phyloP scores from a whole-genome alignment of 2,113 vertebrate genomes.

The Gallinago undulata region DNA sequence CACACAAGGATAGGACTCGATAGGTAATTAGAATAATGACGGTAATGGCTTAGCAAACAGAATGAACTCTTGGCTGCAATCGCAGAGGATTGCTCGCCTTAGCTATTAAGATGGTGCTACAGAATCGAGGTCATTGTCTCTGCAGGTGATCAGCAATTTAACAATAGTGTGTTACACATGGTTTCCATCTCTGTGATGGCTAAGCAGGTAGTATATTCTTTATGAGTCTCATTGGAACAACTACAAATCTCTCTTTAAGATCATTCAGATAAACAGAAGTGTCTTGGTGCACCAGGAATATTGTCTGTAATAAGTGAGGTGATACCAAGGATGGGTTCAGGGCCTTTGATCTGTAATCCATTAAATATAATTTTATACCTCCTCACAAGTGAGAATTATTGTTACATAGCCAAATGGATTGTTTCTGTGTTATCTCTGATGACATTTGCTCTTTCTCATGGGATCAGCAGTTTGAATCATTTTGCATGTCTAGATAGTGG shows the following conservation, averaged over 20 bases:
- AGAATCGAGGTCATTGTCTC: constrained; percentile 12
- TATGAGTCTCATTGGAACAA: neutral
- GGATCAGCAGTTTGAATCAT: neutral
- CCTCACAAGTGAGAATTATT: neutral
- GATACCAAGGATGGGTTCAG: neutral
- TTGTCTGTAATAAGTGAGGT: neutral
- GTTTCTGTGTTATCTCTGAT: neutral
- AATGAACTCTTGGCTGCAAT: constrained; percentile 25
- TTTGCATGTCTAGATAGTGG: neutral
- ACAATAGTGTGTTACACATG: neutral
- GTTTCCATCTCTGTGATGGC: neutral
- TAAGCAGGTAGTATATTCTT: neutral
- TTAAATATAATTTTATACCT: constrained; percentile 14
- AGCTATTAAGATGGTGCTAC: neutral
- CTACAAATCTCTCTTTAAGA: neutral
- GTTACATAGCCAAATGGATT: neutral
- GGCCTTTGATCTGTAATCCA: constrained; percentile 18
- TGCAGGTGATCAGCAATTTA: constrained; percentile 43
- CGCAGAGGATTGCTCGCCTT: neutral
- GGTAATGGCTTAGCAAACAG: constrained; percentile 12
- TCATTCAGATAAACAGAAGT: neutral
- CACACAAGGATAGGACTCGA: neutral
- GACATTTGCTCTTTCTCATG: neutral
- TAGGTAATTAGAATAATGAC: constrained; percentile 53
- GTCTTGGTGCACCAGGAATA: neutral